Base-by-base conservation (phyloP, 2,888 invertebrate species). In the Hirudinaria manillensis region DNA sequence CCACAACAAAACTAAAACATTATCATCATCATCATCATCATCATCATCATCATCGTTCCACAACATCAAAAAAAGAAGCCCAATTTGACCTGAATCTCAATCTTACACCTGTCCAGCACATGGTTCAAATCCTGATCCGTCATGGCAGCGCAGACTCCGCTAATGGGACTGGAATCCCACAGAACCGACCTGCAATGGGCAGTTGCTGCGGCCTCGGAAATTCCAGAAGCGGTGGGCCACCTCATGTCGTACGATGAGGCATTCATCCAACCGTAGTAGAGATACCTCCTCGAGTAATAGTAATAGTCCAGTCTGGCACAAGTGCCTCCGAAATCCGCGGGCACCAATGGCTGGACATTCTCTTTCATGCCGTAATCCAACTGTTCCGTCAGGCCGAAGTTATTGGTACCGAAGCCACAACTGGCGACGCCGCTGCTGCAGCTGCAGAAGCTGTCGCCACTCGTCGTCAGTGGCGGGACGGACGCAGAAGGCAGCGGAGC, bases 21-120 rank as follows among this genome's bases (percentile, higher is more conserved):
- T n/a, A n/a, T n/a, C n/a, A n/a, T n/a, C n/a, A n/a, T n/a, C n/a
- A n/a, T n/a, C n/a, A n/a, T n/a, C n/a, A n/a, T n/a, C n/a, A n/a
- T n/a, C n/a, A n/a, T n/a, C n/a, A n/a, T n/a, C n/a, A n/a, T n/a
- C n/a, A n/a, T n/a, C n/a, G n/a, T n/a, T n/a, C n/a, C n/a, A n/a
- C n/a, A n/a, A n/a, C n/a, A n/a, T n/a, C n/a, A n/a, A n/a, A n/a
- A n/a, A n/a, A n/a, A n/a, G n/a, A n/a, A n/a, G n/a, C n/a, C n/a
- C n/a, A n/a, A n/a, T n/a, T n/a, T n/a, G n/a, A 73, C 73, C 65
- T 73, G 73, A 29, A 73, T 73, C 65, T 73, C 73, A 13, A 29
- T 34, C 19, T 61, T 36, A 36, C 73, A 73, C n/a, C 61, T 73
- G 32, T n/a, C 45, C 0, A 73, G n/a, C 3, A 73, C n/a, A 19